Base-by-base conservation (phyloP, 2,888 invertebrate genomes). In the Theodoxus fluviatilis region DNA sequence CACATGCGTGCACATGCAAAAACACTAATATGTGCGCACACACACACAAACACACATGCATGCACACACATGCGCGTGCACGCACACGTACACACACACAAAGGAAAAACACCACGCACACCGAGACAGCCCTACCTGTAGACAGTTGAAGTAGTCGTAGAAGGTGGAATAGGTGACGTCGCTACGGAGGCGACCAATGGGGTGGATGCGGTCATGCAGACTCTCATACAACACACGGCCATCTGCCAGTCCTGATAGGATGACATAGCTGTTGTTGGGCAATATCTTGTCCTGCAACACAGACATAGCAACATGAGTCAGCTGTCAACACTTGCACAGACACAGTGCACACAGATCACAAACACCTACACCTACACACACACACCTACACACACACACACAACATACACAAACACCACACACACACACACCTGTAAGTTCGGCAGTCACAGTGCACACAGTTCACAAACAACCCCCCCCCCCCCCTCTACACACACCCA, bases 41-140 rank as follows among this genome's bases (percentile, higher is more conserved):
- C n/a, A n/a, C n/a, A n/a, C n/a, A n/a, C n/a, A n/a, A n/a, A n/a
- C n/a, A n/a, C n/a, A n/a, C n/a, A n/a, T n/a, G n/a, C n/a, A n/a
- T n/a, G n/a, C n/a, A n/a, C n/a, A n/a, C n/a, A n/a, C n/a, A n/a
- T n/a, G n/a, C n/a, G n/a, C n/a, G n/a, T n/a, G n/a, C n/a, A n/a
- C n/a, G n/a, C n/a, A n/a, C n/a, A n/a, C n/a, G n/a, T n/a, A n/a
- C n/a, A n/a, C n/a, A n/a, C n/a, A n/a, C n/a, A n/a, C n/a, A n/a
- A n/a, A n/a, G n/a, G n/a, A n/a, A n/a, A n/a, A n/a, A n/a, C n/a
- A n/a, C n/a, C n/a, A n/a, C n/a, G n/a, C n/a, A n/a, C n/a, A n/a
- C n/a, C n/a, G n/a, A n/a, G n/a, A n/a, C n/a, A n/a, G n/a, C n/a
- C 85, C 83, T 73, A 89, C 88, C 81, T 88, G 83, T 82, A 89